Evolutionary conservation across 1,140 invertebrate species (phyloP).

Genomic region (Lycorma delicatula): DNA sequence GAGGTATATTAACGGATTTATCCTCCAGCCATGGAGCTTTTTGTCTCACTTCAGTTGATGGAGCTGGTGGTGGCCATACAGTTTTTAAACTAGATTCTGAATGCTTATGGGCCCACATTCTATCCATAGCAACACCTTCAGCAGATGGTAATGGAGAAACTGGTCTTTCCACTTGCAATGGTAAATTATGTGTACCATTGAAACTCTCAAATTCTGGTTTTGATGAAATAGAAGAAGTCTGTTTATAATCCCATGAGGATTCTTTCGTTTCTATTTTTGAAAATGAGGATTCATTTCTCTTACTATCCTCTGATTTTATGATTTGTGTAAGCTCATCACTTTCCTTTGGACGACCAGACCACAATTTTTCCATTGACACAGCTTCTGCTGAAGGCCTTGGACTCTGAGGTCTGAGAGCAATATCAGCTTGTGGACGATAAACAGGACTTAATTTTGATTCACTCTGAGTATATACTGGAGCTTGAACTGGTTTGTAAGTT

Average conservation of each 20-base stretch:
- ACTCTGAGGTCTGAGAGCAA: constrained; percentile 17
- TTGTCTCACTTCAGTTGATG: constrained; percentile 30
- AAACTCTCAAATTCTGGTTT: too few species aligned
- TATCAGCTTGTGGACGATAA: constrained; percentile 35
- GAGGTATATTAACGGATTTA: constrained; percentile 31
- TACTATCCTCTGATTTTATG: too few species aligned
- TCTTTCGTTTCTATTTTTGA: too few species aligned
- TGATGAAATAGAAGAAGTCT: too few species aligned
- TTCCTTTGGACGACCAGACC: constrained; percentile 29
- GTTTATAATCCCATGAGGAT: too few species aligned
- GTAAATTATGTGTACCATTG: too few species aligned
- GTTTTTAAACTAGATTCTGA: constrained; percentile 36
- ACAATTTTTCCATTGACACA: constrained; percentile 52
- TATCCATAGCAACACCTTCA: constrained; percentile 52
- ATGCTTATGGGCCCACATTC: constrained; percentile 48
- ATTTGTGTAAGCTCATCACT: not conserved
- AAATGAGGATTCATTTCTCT: too few species aligned
- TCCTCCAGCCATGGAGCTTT: constrained; percentile 30
- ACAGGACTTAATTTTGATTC: constrained; percentile 28
- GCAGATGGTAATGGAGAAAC: constrained; percentile 44
- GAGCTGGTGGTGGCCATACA: constrained; percentile 42
- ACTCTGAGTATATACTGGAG: not conserved
- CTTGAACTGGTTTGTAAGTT: not conserved
- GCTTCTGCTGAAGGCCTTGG: constrained; percentile 48
- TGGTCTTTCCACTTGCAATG: constrained; percentile 14